Evolutionary conservation across 35 echinoderm and acorn worm genomes (phyloP).

Genomic region (Diadema setosum): DNA sequence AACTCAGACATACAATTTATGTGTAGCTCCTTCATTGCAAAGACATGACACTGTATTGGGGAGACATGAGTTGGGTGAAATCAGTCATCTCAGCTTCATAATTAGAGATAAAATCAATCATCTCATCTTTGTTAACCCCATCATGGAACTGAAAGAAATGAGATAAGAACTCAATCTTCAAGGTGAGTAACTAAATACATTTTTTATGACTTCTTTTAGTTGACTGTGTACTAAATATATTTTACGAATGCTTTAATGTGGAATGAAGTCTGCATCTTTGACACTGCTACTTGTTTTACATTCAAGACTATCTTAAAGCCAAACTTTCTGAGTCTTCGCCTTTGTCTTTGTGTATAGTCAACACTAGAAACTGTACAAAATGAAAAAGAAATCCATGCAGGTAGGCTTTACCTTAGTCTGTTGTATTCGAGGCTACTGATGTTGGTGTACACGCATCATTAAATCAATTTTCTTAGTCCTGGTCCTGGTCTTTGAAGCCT

Average conservation of each 20-base stretch:
- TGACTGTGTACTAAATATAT: neutral
- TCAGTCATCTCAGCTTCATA: too few relatives aligned
- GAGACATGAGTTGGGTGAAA: neutral
- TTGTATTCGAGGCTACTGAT: neutral
- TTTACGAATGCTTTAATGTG: neutral
- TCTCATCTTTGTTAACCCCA: neutral
- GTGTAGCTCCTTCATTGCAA: neutral
- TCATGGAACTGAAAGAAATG: neutral
- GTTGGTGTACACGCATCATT: too few relatives aligned
- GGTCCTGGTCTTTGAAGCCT: neutral
- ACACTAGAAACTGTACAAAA: neutral
- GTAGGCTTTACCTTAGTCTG: neutral
- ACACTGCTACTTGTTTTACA: neutral
- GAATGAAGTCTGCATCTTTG: neutral
- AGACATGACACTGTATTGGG: neutral
- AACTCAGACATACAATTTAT: neutral
- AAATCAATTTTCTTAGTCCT: neutral
- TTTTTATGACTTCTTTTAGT: neutral
- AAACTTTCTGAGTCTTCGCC: too few relatives aligned
- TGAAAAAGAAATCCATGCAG: neutral
- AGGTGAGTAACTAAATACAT: neutral
- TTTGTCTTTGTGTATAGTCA: neutral
- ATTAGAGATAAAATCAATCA: too few relatives aligned
- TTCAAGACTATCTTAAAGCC: neutral
- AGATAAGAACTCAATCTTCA: neutral